These are phyloP conservation scores for Melinaea marsaeus DNA, from an alignment of 2,888 invertebrate species.

Conservation along the genomic window DNA sequence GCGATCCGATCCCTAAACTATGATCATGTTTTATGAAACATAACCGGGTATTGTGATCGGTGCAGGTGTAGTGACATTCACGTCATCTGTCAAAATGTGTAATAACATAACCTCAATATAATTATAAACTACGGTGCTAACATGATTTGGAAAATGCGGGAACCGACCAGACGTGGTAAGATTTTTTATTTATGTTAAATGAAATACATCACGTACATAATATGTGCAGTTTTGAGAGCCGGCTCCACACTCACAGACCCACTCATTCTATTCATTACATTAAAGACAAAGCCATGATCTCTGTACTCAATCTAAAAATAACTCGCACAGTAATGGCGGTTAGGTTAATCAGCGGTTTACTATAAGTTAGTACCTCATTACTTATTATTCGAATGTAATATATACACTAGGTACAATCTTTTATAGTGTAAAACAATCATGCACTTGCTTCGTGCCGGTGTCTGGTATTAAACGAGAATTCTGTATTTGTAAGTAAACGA, in stretches of 20 bases:
- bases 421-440: conserved; percentile 7
- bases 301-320: conserved; percentile 73
- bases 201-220: conserved; percentile 51
- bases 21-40: conserved; percentile 46
- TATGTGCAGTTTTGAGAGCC: conserved; percentile 47
- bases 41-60: conserved; percentile 46
- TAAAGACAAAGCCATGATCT: conserved; percentile 76
- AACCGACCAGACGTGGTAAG: conserved; percentile 44
- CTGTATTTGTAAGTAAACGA: too few relatives aligned
- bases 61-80: conserved; percentile 53
- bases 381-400: conserved; percentile 22
- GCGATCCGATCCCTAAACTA: conserved; percentile 58
- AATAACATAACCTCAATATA: conserved; percentile 63
- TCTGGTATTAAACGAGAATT: background rate
- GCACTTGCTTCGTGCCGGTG: conserved; percentile 1
- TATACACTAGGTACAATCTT: conserved; percentile 15
- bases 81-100: conserved; percentile 72
- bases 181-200: conserved; percentile 28
- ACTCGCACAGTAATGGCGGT: conserved; percentile 59
- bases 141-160: conserved; percentile 56
- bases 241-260: conserved; percentile 37
- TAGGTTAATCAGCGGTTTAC: conserved; percentile 70
- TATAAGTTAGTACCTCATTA: conserved; percentile 56
- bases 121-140: conserved; percentile 47
- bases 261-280: conserved; percentile 61